Evolutionary conservation across 1,140 invertebrate genomes (phyloP), one percentile per base, ranked within the genome.

Genomic region (Eupristina koningsbergeri): DNA sequence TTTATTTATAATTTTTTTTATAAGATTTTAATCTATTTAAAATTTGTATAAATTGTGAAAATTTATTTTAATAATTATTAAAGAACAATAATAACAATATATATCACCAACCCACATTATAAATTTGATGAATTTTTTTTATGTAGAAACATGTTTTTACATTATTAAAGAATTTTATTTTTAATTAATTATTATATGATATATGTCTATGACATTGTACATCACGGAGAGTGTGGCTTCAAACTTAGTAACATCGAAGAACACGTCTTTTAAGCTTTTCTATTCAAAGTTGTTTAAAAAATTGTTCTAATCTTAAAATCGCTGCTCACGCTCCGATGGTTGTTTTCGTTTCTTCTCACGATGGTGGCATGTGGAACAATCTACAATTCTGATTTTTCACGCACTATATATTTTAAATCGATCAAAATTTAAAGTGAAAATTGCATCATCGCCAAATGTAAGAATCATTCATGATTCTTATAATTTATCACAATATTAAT

Each of bases 331-430:
- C 74, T 78, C 76, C 75, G 39, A 78, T 78, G 75, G 9, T 13
- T 47, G 47, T 83, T 83, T 83, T 71, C 50, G 45, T 83, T 77
- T 78, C 64, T 83, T 83, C 81, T 78, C 81, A 83, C 81, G 81
- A 39, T 83, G n/a, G 45, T 63, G 45, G 81, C 75, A 78, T 78
- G 81, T 83, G 63, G 29, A 83, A 77, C 75, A 34, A 83, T 83
- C 22, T 83, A 36, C 74, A 83, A 83, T 83, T 83, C 81, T 58
- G 19, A 83, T 69, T 82, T 78, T 41, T 17, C 64, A 53, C 13
- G 41, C 53, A 47, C 19, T 82, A 76, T 47, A 76, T 82, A 76
- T 76, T 76, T 76, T 1, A 75, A 82, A 82, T 67, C 29, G 31
- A 82, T 82, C 81, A 6, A 82, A 82, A 76, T 82, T 76, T 63